Evolutionary conservation across 2,888 invertebrate species (phyloP), one percentile per base, ranked within the genome.

Genomic region (Ophioninae sp.): DNA sequence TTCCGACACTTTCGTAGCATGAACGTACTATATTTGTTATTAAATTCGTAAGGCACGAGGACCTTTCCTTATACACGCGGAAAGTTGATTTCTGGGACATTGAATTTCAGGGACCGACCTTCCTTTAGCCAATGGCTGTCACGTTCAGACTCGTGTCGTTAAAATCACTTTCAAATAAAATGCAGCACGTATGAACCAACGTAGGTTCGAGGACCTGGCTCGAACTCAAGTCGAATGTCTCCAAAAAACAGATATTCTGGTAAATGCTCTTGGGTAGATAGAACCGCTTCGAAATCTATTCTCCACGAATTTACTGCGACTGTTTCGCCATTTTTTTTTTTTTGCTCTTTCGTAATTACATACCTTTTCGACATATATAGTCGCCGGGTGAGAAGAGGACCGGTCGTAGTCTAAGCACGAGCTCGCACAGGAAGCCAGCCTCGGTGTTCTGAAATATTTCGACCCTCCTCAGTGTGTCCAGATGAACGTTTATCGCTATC

Each of bases 401-500:
- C 75, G 99, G 99, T 89, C 98, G 95, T 87, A 99, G 95, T 93
- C 98, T 95, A 86, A 99, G 95, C 89, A 99, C 99, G 91, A 99
- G 95, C 94, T 99, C 99, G 93, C 99, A 99, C 86, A 99, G 95
- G 94, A 99, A 99, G 81, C 99, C 99, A 84, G 99, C 99, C 94
- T 99, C 99, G 74, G 99, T 99, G 94, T 99, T 99, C 94, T 99
- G 99, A 94, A 99, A 99, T 93, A 99, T 99, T 94, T 99, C 99
- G 92, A 99, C 98, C 93, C 98, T 95, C 93, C 98, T 98, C 93
- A 99, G 94, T 85, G 99, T 99, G 94, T 99, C 99, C 94, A 99
- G 95, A 93, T 99, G 99, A 89, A 99, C 99, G 94, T 99, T 99
- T 94, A 99, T 99, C 91, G 99, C 99, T 92, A 99, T 99, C 94